phyloP scores from a whole-genome alignment of 2,797 vertebrate genomes.

The Cottoperca gobio region DNA sequence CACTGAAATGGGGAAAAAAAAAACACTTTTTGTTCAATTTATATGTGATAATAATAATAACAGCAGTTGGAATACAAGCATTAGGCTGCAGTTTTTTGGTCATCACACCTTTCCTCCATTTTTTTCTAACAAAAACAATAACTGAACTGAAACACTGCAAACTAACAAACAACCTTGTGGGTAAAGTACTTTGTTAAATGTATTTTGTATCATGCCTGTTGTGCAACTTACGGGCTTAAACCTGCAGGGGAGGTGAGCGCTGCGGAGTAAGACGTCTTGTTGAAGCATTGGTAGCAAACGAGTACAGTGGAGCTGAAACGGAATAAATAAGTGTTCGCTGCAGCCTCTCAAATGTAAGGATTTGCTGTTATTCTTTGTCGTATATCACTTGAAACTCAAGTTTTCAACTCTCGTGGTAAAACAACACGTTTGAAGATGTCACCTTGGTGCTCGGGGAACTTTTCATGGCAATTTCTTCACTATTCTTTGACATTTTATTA shows the following conservation, averaged over 20 bases:
- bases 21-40: slow-evolving; percentile 16
- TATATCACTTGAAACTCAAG: too few species aligned
- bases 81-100: neutral
- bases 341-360: too few species aligned
- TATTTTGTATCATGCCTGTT: neutral
- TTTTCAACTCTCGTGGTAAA: too few species aligned
- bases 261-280: neutral
- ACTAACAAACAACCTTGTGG: neutral
- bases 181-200: neutral
- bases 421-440: too few species aligned
- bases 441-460: too few species aligned
- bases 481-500: too few species aligned
- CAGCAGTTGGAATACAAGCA: neutral
- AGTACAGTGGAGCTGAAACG: neutral
- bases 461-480: too few species aligned
- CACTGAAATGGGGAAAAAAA: slow-evolving; percentile 44
- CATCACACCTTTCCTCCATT: neutral
- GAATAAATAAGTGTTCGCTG: too few species aligned
- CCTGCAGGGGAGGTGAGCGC: neutral
- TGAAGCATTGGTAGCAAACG: neutral
- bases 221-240: neutral
- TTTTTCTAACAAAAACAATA: neutral
- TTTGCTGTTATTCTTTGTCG: too few species aligned
- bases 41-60: slow-evolving; percentile 1
- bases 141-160: neutral